These are phyloP conservation scores for Timema cristinae DNA, from an alignment of 2,888 invertebrate genomes.

Conservation along the genomic window DNA sequence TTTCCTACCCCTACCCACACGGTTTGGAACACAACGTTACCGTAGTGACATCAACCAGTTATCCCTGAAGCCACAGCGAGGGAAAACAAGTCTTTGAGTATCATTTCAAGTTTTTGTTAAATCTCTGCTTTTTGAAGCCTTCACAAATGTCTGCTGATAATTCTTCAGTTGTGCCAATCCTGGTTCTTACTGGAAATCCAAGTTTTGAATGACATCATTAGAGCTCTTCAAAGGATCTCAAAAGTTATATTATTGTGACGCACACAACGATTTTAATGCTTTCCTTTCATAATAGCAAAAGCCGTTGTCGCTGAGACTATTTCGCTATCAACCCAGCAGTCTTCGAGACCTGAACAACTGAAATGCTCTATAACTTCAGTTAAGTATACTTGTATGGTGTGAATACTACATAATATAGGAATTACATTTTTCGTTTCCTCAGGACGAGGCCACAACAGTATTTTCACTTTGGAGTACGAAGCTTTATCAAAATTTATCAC, in stretches of 20 bases:
- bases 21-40: too few species aligned
- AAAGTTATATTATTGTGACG: background rate
- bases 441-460: background rate
- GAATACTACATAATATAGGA: background rate
- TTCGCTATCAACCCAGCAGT: background rate
- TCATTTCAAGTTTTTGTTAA: too few species aligned
- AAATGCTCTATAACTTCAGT: background rate
- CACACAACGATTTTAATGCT: background rate
- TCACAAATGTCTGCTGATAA: background rate
- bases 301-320: background rate
- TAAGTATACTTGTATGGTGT: background rate
- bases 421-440: background rate
- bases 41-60: too few species aligned
- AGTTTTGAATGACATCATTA: background rate
- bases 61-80: too few species aligned
- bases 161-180: background rate
- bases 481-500: constrained; percentile 10
- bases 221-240: background rate
- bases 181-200: constrained; percentile 5
- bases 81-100: background rate
- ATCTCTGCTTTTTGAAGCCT: too few species aligned
- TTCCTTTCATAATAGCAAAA: background rate
- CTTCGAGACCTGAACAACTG: background rate
- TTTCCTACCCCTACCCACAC: too few species aligned
- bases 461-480: background rate